Evolutionary conservation across 2,113 vertebrate genomes (phyloP).

Genomic region (Anthoscopus minutus): DNA sequence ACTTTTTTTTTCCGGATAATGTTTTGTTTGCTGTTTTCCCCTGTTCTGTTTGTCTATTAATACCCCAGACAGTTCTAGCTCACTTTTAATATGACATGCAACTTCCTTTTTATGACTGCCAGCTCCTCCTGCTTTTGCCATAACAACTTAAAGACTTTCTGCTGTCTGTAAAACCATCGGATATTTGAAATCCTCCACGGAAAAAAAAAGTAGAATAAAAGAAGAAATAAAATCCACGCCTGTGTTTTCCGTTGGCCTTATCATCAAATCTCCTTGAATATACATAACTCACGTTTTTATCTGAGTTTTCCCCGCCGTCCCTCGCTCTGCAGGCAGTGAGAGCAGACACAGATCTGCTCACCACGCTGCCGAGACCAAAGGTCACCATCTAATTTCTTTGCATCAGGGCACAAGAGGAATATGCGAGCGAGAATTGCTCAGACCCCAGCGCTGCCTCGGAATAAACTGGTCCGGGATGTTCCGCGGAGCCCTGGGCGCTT

Average conservation of each 20-base stretch:
- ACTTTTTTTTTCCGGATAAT: neutral
- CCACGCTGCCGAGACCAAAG: neutral
- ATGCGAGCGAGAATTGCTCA: neutral
- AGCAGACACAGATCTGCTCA: neutral
- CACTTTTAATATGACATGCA: neutral
- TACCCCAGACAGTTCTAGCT: neutral
- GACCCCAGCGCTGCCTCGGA: neutral
- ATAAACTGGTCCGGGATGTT: neutral
- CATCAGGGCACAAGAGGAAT: neutral
- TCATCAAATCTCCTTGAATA: neutral
- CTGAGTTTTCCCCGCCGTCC: neutral
- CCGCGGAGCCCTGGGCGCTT: neutral
- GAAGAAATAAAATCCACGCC: neutral
- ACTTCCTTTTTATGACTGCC: conserved; percentile 7
- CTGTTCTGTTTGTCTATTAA: neutral
- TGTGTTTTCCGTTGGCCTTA: neutral
- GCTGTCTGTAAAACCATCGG: neutral
- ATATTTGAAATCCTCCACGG: neutral
- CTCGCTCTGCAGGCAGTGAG: neutral
- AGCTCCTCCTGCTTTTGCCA: neutral
- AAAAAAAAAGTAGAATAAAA: neutral
- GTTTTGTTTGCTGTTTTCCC: neutral
- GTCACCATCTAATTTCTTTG: neutral
- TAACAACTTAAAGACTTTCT: neutral
- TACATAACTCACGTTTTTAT: neutral